phyloP scores from a whole-genome alignment of 2,888 invertebrate species.

The Luperina testacea region DNA sequence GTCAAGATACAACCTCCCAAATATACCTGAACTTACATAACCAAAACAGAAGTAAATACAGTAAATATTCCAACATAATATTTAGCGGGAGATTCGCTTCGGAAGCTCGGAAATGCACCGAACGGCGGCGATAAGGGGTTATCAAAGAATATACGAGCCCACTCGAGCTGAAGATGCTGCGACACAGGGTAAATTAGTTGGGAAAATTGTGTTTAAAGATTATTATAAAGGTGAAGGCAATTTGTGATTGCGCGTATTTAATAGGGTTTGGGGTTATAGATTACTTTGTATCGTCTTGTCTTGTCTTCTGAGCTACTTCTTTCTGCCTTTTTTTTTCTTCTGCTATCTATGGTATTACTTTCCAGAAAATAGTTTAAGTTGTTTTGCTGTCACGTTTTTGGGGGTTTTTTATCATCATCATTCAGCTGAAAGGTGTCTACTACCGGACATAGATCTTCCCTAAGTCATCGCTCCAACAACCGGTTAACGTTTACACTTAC shows the following conservation, averaged over 20 bases:
- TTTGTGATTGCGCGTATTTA: conserved; percentile 48
- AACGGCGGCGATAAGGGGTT: conserved; percentile 78
- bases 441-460: neutral
- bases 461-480: neutral
- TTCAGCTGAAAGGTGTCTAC: neutral
- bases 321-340: neutral
- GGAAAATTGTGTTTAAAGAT: conserved; percentile 49
- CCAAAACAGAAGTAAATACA: conserved; percentile 51
- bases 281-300: conserved; percentile 12
- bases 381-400: neutral
- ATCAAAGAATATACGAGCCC: conserved; percentile 78
- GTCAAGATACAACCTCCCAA: conserved; percentile 2
- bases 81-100: conserved; percentile 58
- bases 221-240: conserved; percentile 46
- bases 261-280: conserved; percentile 8
- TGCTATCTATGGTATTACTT: neutral
- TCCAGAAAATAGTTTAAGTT: no score
- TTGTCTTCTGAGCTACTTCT: neutral
- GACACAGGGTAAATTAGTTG: conserved; percentile 59
- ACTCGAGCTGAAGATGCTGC: conserved; percentile 55
- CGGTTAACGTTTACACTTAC: neutral
- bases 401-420: neutral
- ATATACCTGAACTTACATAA: conserved; percentile 28
- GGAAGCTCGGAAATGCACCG: conserved; percentile 70
- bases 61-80: conserved; percentile 53